Percentiles rank a stretch among this genome's conserved stretches.
phyloP scores from a whole-genome alignment of 2,888 invertebrate genomes.

The Lasioglossum pauxillum region DNA sequence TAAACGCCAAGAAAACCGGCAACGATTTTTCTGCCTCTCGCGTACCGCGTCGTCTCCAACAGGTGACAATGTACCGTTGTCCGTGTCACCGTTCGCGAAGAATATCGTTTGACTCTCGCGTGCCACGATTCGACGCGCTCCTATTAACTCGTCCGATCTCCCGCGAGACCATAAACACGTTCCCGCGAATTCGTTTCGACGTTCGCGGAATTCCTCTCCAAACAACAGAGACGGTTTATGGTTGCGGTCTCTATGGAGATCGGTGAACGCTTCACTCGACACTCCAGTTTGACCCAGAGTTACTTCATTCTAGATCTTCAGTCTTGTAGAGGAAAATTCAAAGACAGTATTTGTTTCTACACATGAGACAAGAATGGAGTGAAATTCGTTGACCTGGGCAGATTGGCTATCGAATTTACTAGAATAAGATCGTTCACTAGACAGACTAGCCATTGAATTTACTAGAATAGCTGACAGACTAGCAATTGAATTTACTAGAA shows the following conservation, averaged over 20 bases:
- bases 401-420: too few relatives aligned
- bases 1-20: conserved; percentile 15
- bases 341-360: too few relatives aligned
- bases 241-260: not conserved
- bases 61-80: conserved; percentile 26
- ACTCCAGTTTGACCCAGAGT: too few relatives aligned
- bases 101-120: not conserved
- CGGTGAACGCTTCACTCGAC: too few relatives aligned
- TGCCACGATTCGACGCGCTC: not conserved
- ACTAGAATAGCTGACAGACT: too few relatives aligned
- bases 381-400: too few relatives aligned
- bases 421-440: too few relatives aligned
- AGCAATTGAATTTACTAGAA: too few relatives aligned
- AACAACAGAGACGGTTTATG: not conserved
- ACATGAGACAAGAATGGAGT: too few relatives aligned
- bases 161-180: conserved; percentile 14
- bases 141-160: conserved; percentile 5
- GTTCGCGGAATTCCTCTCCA: not conserved
- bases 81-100: not conserved
- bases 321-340: too few relatives aligned
- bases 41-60: not conserved
- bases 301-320: too few relatives aligned
- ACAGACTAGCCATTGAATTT: too few relatives aligned
- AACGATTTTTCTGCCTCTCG: not conserved
- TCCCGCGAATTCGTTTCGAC: not conserved